Conservation (phyloP, 2,888 invertebrate genomes). For the Prosopocoilus inquinatus region DNA sequence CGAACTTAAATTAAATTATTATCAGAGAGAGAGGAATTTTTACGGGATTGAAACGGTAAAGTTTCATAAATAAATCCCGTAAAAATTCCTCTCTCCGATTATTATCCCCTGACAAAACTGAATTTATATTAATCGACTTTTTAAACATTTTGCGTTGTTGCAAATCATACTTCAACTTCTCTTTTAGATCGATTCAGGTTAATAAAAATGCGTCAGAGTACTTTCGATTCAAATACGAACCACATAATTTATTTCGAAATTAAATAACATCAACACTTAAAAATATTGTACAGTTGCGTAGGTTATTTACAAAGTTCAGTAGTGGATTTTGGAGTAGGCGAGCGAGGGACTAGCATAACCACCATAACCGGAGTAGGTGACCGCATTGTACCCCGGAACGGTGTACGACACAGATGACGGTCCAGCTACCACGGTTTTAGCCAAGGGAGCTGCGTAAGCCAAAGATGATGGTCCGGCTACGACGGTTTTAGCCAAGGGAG, state of each 20-base stretch:
- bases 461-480: constrained; percentile 1
- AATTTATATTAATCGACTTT: no score
- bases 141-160: no score
- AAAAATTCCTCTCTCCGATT: no score
- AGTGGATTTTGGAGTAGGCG: constrained; percentile 12
- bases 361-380: background rate
- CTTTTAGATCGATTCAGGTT: no score
- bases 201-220: no score
- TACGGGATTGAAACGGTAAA: no score
- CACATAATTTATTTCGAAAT: constrained; percentile 4
- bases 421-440: background rate
- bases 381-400: background rate
- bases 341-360: constrained; percentile 8
- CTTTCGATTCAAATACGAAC: background rate
- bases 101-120: no score
- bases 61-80: no score
- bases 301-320: constrained; percentile 8
- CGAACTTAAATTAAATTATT: no score
- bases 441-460: background rate
- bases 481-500: constrained; percentile 5
- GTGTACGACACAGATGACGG: constrained; percentile 1
- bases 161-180: no score
- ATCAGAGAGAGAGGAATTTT: no score
- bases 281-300: constrained; percentile 17
- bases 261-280: constrained; percentile 6